phyloP scores from a whole-genome alignment of 2,888 invertebrate species.

The Phyllotreta striolata region DNA sequence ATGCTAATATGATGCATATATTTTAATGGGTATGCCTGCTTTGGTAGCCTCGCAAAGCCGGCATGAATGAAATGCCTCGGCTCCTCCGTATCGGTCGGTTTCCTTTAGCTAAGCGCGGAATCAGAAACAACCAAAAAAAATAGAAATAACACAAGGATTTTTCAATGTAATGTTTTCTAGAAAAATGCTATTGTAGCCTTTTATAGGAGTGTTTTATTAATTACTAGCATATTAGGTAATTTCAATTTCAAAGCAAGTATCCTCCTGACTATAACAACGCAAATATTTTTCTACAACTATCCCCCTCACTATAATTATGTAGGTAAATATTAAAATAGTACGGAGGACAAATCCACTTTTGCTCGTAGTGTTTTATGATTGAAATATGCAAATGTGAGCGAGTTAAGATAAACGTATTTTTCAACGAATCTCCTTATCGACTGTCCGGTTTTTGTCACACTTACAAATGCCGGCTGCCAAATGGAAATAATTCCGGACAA shows the following conservation, averaged over 20 bases:
- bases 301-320: too few species aligned
- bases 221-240: too few species aligned
- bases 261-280: background rate
- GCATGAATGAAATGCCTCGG: conserved; percentile 32
- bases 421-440: too few species aligned
- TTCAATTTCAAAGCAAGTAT: too few species aligned
- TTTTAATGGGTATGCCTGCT: conserved; percentile 19
- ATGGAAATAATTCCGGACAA: conserved; percentile 12
- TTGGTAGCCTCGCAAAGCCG: conserved; percentile 10
- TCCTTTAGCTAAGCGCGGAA: background rate
- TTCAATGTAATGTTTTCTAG: conserved; percentile 1
- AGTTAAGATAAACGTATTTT: too few species aligned
- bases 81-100: background rate
- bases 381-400: too few species aligned
- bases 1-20: conserved; percentile 41
- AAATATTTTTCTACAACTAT: background rate
- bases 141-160: background rate
- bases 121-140: background rate
- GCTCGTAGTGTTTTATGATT: too few species aligned
- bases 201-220: background rate
- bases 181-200: background rate
- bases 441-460: background rate
- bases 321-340: too few species aligned
- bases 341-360: too few species aligned
- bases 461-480: conserved; percentile 1